Percentiles rank a stretch among this genome's conserved stretches.
phyloP scores from a whole-genome alignment of 2,797 vertebrate species.

The Gambusia yucatana region DNA sequence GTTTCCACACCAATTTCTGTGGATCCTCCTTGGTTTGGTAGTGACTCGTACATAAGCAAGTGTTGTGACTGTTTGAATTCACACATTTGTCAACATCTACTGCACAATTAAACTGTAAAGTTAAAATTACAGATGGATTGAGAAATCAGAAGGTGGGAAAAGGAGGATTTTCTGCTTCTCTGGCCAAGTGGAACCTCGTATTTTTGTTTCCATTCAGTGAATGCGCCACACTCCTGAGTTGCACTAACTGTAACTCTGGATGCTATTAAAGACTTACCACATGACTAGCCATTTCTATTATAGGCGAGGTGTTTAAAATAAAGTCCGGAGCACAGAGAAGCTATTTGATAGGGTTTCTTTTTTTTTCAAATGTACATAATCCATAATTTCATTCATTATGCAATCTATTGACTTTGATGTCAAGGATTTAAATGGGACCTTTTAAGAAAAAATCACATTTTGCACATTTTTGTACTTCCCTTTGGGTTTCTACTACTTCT shows the following conservation, averaged over 20 bases:
- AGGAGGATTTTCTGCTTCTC: background rate
- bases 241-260: background rate
- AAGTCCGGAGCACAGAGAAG: background rate
- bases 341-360: background rate
- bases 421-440: too few species aligned
- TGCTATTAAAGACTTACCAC: background rate
- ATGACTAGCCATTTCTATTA: background rate
- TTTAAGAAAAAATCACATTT: too few species aligned
- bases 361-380: background rate
- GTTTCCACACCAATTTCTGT: background rate
- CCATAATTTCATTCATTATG: background rate
- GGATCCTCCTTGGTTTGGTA: background rate
- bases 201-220: too few species aligned
- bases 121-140: background rate
- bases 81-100: background rate
- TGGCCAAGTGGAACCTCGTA: background rate
- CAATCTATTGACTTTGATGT: too few species aligned
- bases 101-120: background rate
- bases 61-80: background rate
- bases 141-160: background rate
- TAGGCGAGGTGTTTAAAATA: background rate
- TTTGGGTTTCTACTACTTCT: too few species aligned
- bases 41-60: too few species aligned
- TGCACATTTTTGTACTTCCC: too few species aligned
- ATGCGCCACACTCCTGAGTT: too few species aligned